These are phyloP conservation scores for Nerophis ophidion DNA, from an alignment of 2,113 vertebrate species.

Conservation along the genomic window DNA sequence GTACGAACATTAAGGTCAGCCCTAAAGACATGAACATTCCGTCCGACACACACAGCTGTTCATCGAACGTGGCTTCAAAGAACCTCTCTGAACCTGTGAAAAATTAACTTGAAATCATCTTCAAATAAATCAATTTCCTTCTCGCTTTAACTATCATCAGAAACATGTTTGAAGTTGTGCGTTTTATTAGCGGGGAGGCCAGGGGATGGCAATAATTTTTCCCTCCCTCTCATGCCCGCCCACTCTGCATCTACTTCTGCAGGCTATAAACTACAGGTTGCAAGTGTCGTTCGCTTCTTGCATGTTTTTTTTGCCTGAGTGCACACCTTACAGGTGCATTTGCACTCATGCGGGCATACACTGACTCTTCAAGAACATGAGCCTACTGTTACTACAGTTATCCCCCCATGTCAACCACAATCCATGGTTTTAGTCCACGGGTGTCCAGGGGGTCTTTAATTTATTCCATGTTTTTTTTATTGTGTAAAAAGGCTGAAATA, in stretches of 20 bases:
- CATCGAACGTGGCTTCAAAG: constrained; percentile 62
- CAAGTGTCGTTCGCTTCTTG: constrained; percentile 56
- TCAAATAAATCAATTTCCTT: constrained; percentile 73
- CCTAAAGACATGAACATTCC: constrained; percentile 69
- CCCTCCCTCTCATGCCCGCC: constrained; percentile 41
- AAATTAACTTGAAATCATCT: constrained; percentile 70
- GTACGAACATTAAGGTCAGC: constrained; percentile 67
- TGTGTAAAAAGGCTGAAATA: too few species aligned
- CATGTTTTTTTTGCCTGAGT: constrained; percentile 10
- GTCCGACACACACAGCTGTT: constrained; percentile 31
- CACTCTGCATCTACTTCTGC: constrained; percentile 28
- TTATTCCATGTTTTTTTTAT: too few species aligned
- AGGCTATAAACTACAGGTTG: constrained; percentile 40
- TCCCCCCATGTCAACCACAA: not conserved
- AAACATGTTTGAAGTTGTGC: constrained; percentile 70
- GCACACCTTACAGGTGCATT: constrained; percentile 9
- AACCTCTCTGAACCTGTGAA: constrained; percentile 65
- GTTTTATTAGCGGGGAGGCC: constrained; percentile 60
- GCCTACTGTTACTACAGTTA: not conserved
- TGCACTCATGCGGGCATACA: constrained; percentile 15
- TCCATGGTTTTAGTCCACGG: too few species aligned
- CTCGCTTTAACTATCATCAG: constrained; percentile 70
- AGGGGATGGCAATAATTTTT: constrained; percentile 58
- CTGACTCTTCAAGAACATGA: constrained; percentile 9
- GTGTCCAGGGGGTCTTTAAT: too few species aligned